phyloP scores from a whole-genome alignment of 2,797 vertebrate species.

The Buceros bicornis region DNA sequence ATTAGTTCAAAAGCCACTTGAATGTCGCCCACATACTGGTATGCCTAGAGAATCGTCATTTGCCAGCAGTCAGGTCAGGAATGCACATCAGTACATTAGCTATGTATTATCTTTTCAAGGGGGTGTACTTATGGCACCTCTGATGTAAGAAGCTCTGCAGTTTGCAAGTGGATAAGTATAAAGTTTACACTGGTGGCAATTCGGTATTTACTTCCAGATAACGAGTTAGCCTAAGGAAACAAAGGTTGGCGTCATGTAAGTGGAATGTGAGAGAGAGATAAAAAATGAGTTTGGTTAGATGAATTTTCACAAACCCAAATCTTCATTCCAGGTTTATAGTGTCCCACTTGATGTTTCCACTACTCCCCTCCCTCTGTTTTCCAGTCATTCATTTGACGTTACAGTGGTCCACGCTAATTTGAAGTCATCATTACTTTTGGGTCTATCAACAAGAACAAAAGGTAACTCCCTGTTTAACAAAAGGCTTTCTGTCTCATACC shows the following conservation, averaged over 20 bases:
- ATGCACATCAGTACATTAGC: neutral
- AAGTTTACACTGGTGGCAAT: neutral
- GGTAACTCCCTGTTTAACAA: neutral
- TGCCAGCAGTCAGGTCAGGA: slow-evolving; percentile 2
- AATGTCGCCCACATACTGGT: neutral
- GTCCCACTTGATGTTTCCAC: neutral
- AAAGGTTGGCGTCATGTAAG: neutral
- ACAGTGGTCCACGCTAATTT: neutral
- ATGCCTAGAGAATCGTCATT: neutral
- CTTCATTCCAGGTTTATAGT: neutral
- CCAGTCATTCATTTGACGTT: neutral
- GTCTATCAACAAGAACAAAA: neutral
- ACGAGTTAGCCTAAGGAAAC: slow-evolving; percentile 20
- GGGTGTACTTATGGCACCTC: neutral
- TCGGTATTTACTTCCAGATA: slow-evolving; percentile 17
- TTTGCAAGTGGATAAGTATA: neutral
- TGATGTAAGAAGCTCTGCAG: neutral
- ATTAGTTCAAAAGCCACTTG: slow-evolving; percentile 3
- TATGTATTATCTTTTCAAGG: neutral
- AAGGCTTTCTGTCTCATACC: neutral
- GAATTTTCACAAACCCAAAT: slow-evolving; percentile 7
- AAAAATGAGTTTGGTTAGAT: neutral
- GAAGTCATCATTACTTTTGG: neutral
- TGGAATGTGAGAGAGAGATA: neutral
- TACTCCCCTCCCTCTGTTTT: neutral